Evolutionary conservation across 1,140 invertebrate species (phyloP).

Genomic region (Drosophila tropicalis): DNA sequence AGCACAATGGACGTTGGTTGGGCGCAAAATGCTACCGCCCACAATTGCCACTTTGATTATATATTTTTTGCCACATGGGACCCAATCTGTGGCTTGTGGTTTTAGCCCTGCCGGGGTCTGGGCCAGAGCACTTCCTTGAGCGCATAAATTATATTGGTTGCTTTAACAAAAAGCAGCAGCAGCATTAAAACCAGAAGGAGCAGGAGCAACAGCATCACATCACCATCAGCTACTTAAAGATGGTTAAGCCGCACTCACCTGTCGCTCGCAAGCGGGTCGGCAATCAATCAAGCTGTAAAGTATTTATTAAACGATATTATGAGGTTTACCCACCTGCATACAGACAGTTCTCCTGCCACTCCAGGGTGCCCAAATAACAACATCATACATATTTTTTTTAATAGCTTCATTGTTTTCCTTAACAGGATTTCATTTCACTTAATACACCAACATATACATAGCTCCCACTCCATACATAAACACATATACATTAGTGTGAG

Average conservation of each 20-base stretch:
- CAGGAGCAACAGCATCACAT: conserved; percentile 18
- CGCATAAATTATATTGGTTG: conserved; percentile 71
- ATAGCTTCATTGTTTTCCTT: conserved; percentile 78
- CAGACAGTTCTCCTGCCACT: conserved; percentile 26
- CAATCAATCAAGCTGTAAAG: conserved; percentile 79
- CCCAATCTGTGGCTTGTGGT: conserved; percentile 63
- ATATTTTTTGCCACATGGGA: conserved; percentile 70
- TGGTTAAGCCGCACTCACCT: conserved; percentile 60
- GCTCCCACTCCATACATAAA: background rate
- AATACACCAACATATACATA: conserved; percentile 56
- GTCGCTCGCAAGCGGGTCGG: conserved; percentile 47
- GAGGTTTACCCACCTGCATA: conserved; percentile 60
- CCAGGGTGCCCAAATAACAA: background rate
- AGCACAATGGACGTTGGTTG: conserved; percentile 42
- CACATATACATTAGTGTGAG: background rate
- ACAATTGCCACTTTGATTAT: conserved; percentile 74
- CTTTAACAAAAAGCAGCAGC: conserved; percentile 11
- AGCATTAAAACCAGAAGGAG: conserved; percentile 12
- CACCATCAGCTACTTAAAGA: conserved; percentile 52
- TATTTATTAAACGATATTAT: conserved; percentile 81
- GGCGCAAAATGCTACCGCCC: conserved; percentile 30
- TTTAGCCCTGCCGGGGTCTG: conserved; percentile 22
- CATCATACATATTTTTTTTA: conserved; percentile 60
- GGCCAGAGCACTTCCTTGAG: conserved; percentile 22
- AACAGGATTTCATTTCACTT: conserved; percentile 80